phyloP scores from a whole-genome alignment of 2,113 vertebrate genomes.

The Mustelus asterias region DNA sequence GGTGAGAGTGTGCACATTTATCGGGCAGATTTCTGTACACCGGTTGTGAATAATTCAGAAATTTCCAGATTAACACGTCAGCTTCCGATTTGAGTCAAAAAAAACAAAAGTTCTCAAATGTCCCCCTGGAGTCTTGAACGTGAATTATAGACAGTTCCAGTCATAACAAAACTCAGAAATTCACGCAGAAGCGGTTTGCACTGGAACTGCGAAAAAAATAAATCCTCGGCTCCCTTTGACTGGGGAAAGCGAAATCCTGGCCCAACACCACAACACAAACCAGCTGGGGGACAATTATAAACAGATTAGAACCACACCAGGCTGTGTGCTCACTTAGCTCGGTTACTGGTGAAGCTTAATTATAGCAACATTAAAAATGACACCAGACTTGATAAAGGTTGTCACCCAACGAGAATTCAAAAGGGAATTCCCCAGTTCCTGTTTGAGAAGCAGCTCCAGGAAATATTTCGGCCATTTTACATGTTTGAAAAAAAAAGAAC shows the following conservation, averaged over 20 bases:
- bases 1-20: not conserved
- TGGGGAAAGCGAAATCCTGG: not conserved
- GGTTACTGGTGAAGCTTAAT: not conserved
- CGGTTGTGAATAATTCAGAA: not conserved
- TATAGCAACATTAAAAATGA: not conserved
- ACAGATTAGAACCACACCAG: not conserved
- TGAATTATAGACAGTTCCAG: not conserved
- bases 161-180: not conserved
- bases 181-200: not conserved
- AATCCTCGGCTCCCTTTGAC: not conserved
- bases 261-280: not conserved
- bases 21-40: not conserved
- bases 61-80: constrained; percentile 8
- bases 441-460: not conserved
- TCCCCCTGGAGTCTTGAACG: not conserved
- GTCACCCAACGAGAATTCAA: not conserved
- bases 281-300: not conserved
- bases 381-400: not conserved
- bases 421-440: not conserved
- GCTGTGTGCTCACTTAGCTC: not conserved
- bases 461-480: not conserved
- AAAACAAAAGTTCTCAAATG: not conserved
- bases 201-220: not conserved
- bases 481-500: not conserved
- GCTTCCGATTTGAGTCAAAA: not conserved